Base-by-base conservation (phyloP, 1,140 invertebrate species). In the Acyrthosiphon pisum region DNA sequence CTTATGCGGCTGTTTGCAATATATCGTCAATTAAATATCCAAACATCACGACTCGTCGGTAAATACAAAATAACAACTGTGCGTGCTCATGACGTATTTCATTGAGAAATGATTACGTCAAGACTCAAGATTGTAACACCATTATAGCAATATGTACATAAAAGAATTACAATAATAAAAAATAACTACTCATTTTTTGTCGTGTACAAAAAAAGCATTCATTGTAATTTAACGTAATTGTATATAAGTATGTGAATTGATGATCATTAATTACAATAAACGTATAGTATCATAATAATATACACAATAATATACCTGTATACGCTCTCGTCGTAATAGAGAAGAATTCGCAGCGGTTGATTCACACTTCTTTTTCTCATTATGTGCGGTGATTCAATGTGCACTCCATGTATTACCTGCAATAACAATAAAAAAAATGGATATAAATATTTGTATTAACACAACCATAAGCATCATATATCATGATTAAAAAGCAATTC, bases 241-340 rank as follows among this genome's bases (percentile, higher is more conserved):
- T 56, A 37, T 44, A 41, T 46, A 86, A 18, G 26, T 30, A 87
- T 14, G 41, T 91, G 37, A 76, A 76, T 30, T 60, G 90, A 91
- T 46, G 90, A 91, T 89, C 56, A 44, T 91, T 91, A 91, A 91
- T 91, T 89, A 89, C 50, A 89, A 56, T 89, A 53, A 53, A 89
- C 35, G 18, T 53, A 37, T 56, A 53, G 18, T n/a, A 87, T 87
- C 44, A 35, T 50, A 88, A 60, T 30, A 60, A 20, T n/a, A n/a
- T 50, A 91, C 26, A 44, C 20, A n/a, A 44, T 53, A 26, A 94
- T 96, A 96, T 95, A 98, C 98, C 97, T 97, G 95, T 97, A 97
- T 90, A 99, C 97, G 95, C 98, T 99, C 93, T 97, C 96, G 95
- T 99, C 98, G 95, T 99, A 99, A 94, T 97, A 97, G 94, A 99